These are phyloP conservation scores for Drosophila parthenogenetica DNA, from an alignment of 2,888 invertebrate genomes.

Conservation along the genomic window DNA sequence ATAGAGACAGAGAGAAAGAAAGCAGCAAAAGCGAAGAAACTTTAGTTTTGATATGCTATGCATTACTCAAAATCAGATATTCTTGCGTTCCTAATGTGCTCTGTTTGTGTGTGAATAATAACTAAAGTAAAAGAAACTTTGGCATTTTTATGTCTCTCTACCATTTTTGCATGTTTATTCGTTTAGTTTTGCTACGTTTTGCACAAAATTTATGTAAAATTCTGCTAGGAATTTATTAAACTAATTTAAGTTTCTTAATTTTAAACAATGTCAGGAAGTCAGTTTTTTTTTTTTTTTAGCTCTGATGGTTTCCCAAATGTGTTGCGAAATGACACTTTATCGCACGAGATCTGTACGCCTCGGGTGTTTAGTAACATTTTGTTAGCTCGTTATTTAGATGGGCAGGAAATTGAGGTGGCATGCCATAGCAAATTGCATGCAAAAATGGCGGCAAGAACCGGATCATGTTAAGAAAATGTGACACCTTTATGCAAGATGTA, in stretches of 20 bases:
- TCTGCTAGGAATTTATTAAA: background rate
- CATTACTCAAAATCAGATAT: conserved; percentile 18
- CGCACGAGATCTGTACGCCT: background rate
- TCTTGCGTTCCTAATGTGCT: conserved; percentile 27
- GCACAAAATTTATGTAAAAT: background rate
- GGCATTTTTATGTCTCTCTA: background rate
- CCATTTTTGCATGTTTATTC: background rate
- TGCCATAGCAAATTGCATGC: conserved; percentile 63
- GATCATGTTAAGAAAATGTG: conserved; percentile 61
- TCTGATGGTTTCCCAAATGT: background rate
- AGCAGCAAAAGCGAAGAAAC: background rate
- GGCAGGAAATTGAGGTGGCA: conserved; percentile 51
- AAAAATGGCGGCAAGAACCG: conserved; percentile 26
- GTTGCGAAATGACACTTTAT: background rate
- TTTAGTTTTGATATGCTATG: conserved; percentile 12
- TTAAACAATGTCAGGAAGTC: background rate
- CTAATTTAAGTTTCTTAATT: background rate
- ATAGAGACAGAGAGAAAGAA: background rate
- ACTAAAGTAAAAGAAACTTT: background rate
- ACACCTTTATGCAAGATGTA: conserved; percentile 45
- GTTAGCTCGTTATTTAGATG: conserved; percentile 40
- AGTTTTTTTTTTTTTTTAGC: background rate
- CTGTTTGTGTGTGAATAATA: conserved; percentile 9
- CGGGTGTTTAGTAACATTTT: conserved; percentile 4
- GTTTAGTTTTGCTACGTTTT: background rate